Evolutionary conservation across 37 sponge, comb jelly and placozoan genomes (phyloP), one percentile per base, ranked within the genome.

Genomic region (Geodia barretti): DNA sequence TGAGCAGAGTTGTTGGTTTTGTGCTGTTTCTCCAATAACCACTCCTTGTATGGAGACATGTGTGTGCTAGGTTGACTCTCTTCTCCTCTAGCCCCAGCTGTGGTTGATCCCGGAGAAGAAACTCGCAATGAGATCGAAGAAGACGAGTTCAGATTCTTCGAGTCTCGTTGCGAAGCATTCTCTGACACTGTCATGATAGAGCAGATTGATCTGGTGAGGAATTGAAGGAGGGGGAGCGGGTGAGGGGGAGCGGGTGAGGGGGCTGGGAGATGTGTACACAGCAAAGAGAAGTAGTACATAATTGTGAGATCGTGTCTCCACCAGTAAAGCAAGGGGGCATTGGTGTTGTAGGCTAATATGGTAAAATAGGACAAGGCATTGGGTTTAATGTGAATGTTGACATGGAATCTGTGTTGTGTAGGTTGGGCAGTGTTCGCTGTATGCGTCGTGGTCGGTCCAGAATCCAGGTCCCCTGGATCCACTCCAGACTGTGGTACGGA

Each of bases 61-160:
- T 73, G 5, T 72, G 33, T 58, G 60, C 11, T 11, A 20, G 60
- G n/a, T n/a, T n/a, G n/a, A 34, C 38, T 4, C 3, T 24, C 3
- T 60, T 3, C 75, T 21, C 35, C 59, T 62, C 1, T 36, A 66
- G 95, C 89, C 17, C 95, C 95, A 26, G 95, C 95, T 24, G 68
- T 83, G 24, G 87, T 95, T n/a, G 75, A 64, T 1, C 92, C 97
- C 34, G 97, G 97, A 21, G 83, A 88, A 32, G 85, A 85, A 61
- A 90, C 91, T 19, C 72, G 84, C 32, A 86, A 91, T 70, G 83
- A 80, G 39, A 79, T 93, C 2, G 78, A 75, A 0, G 85, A 91
- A 64, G 97, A 93, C 60, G 91, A 86, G 66, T 97, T 93, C 83
- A 77, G 88, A 4, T 97, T 87, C 87, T 97, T 97, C 66, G 90